These are phyloP conservation scores for Pangasius macronema DNA, from an alignment of 2,797 vertebrate genomes.

Conservation along the genomic window DNA sequence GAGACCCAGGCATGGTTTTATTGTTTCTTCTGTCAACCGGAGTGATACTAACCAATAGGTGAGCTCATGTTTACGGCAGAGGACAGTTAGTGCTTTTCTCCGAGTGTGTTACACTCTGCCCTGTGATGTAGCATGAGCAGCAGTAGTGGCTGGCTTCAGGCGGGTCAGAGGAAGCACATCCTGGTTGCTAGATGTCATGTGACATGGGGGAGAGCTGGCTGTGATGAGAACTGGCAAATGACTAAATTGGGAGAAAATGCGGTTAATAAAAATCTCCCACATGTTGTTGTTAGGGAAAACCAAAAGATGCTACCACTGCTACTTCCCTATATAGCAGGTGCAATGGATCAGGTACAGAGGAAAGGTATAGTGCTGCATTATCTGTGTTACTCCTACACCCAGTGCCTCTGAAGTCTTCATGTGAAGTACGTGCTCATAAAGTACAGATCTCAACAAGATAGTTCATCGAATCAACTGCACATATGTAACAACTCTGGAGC, in stretches of 20 bases:
- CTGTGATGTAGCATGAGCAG: slow-evolving; percentile 1
- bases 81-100: neutral
- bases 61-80: neutral
- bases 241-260: neutral
- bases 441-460: neutral
- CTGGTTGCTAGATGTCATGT: neutral
- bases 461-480: neutral
- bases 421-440: neutral
- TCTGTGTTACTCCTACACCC: neutral
- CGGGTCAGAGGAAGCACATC: neutral
- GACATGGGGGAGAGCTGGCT: no score
- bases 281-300: neutral
- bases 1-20: neutral
- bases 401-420: neutral
- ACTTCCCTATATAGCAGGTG: neutral
- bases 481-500: neutral
- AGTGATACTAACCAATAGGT: neutral
- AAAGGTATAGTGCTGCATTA: neutral
- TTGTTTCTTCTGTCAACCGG: neutral
- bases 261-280: neutral
- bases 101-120: neutral
- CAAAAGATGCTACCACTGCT: neutral
- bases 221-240: neutral
- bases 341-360: neutral
- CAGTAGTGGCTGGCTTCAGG: neutral